Base-by-base conservation (phyloP, 2,888 invertebrate genomes). In the Ceramica pisi region DNA sequence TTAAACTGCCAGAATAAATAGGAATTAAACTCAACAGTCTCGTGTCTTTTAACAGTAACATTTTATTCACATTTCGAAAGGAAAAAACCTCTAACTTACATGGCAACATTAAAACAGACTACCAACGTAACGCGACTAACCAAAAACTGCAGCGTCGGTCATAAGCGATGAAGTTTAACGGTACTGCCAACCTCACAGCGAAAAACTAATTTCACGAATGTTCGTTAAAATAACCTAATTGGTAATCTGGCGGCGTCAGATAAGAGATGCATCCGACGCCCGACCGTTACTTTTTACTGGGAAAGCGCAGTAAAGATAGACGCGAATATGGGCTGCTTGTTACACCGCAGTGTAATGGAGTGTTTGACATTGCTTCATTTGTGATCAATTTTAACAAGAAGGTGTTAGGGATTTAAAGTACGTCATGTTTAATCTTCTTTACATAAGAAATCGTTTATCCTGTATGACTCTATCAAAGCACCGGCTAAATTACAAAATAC, bases 281-380 rank as follows among this genome's bases (percentile, higher is more conserved):
- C 80, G 60, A 72, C 75, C 78, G 68, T 86, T 86, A 82, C 63
- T 83, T 88, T 88, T 88, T 83, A 86, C 80, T 82, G 76, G 74
- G 57, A 73, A 78, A 83, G 71, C 76, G 83, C 67, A 76, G 80
- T 83, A 77, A 80, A 83, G 88, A 87, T 87, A 86, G 82, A 75
- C 63, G 51, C 3, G 50, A 64, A 41, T 64, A 46, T 26, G 8
- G 26, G 44, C 57, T 50, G 64, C 10, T 23, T 50, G 46, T 80
- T 19, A 79, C 67, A 80, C 69, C 69, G 61, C 31, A 46, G 21
- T 6, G 55, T 60, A 26, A 51, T 12, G 1, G 16, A 2, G 2
- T 3, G 14, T 12, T 51, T n/a, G 31, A 21, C 12, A 14, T 71
- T 5, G 14, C 1, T 26, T 46, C 21, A n/a, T 31, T 50, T 59